Conservation (phyloP, 2,888 invertebrate genomes). For the Drosophila formosana region DNA sequence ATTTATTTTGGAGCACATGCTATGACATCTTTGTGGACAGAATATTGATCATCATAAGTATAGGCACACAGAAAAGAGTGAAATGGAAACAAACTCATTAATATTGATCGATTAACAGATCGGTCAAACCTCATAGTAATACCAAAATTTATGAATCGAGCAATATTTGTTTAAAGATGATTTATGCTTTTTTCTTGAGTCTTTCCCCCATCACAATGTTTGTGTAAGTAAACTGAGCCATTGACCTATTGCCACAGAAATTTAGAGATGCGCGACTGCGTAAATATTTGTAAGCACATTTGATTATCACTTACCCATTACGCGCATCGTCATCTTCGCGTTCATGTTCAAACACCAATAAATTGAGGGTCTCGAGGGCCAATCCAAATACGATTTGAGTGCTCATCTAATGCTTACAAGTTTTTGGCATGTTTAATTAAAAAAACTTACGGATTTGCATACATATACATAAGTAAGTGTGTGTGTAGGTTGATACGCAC, state of each 20-base stretch:
- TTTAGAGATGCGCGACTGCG: conserved; percentile 49
- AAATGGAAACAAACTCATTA: too few relatives aligned
- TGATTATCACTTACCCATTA: conserved; percentile 64
- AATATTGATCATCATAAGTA: too few relatives aligned
- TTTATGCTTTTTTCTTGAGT: not conserved
- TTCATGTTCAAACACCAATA: conserved; percentile 9
- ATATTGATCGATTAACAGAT: not conserved
- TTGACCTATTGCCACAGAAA: conserved; percentile 75
- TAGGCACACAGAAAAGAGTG: too few relatives aligned
- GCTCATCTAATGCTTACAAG: conserved; percentile 66
- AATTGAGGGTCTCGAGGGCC: conserved; percentile 47
- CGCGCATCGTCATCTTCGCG: conserved; percentile 5
- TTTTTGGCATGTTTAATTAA: conserved; percentile 76
- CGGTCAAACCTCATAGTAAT: not conserved
- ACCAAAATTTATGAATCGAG: not conserved
- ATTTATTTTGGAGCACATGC: too few relatives aligned
- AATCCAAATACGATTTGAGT: conserved; percentile 66
- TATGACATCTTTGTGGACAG: too few relatives aligned
- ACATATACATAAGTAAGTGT: not conserved
- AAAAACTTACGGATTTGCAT: conserved; percentile 51
- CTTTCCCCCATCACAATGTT: conserved; percentile 7
- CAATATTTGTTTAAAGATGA: not conserved
- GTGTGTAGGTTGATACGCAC: conserved; percentile 6
- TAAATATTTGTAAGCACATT: conserved; percentile 64
- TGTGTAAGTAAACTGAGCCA: conserved; percentile 49